These are phyloP conservation scores for Drosophila histrio DNA, from an alignment of 2,888 invertebrate genomes.

Conservation along the genomic window DNA sequence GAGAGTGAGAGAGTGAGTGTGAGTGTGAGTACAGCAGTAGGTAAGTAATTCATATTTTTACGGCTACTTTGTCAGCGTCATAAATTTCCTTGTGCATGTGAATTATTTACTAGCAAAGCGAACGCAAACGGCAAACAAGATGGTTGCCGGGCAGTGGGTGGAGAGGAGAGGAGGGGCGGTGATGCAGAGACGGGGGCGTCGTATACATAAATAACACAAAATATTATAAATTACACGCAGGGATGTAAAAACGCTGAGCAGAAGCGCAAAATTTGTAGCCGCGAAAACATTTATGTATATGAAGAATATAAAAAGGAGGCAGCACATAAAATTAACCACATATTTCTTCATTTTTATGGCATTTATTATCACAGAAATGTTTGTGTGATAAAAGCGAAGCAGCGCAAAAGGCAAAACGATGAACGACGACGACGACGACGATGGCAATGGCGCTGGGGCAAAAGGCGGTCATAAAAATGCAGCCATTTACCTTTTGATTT, in stretches of 20 bases:
- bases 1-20: conserved; percentile 1
- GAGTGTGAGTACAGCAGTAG: conserved; percentile 25
- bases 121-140: conserved; percentile 50
- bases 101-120: conserved; percentile 77
- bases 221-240: conserved; percentile 78
- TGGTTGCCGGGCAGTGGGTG: conserved; percentile 1
- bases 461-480: conserved; percentile 80
- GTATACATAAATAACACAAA: conserved; percentile 75
- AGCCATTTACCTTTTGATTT: conserved; percentile 81
- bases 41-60: conserved; percentile 75
- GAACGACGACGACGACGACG: conserved; percentile 42
- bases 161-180: not conserved
- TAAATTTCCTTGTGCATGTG: conserved; percentile 71
- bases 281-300: conserved; percentile 73
- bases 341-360: conserved; percentile 83
- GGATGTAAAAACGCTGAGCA: conserved; percentile 61
- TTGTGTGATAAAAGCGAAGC: conserved; percentile 80
- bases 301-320: conserved; percentile 72
- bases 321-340: conserved; percentile 82
- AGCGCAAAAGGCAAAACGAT: conserved; percentile 53
- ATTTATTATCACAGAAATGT: conserved; percentile 82
- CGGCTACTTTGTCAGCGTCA: conserved; percentile 79
- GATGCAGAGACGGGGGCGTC: conserved; percentile 26
- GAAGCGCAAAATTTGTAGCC: conserved; percentile 73
- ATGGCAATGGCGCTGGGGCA: conserved; percentile 53